Evolutionary conservation across 2,888 invertebrate genomes (phyloP), one percentile per base, ranked within the genome.

Genomic region (Synanthedon formicaeformis): DNA sequence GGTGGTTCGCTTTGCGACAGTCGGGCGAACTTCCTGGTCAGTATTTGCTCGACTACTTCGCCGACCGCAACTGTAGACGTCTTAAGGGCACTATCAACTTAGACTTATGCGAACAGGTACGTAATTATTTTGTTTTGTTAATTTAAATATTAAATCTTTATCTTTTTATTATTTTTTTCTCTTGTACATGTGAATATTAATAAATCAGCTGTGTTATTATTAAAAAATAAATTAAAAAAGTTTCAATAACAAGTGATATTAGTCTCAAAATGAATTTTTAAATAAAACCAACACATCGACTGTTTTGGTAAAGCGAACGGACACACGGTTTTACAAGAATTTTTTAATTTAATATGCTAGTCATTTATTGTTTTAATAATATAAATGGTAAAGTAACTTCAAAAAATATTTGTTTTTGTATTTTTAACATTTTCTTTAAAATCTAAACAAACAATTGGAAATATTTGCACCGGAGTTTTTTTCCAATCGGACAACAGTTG

Each of bases 31-130:
- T 97, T 69, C 98, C 98, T 53, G 96, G 95, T 54, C 97, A 97
- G 81, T 98, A 95, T 88, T 93, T 95, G 73, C 89, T 98, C 65
- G 96, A 96, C 76, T 98, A 98, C 81, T 98, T 95, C 81, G 94
- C 96, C 45, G 97, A 97, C 78, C 91, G 92, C 67, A 92, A 93
- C 72, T 93, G 94, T 77, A 91, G 94, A 65, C 94, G 95, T 70
- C 88, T 94, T 62, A 96, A 96, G 87, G 96, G 96, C 69, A 91
- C 92, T 57, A 96, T 98, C 69, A 95, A 98, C 89, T 90, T 98
- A 70, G 97, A 97, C 88, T 94, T 96, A 77, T 98, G 98, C 81
- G 97, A 97, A 86, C 97, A 98, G 90, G 96, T 96, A 82, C 65
- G 67, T 68, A 55, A 13, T 2, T 34, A 34, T 34, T 34, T 34